A percentile compares a stretch with the other conserved stretches of the same genome.
phyloP scores from a whole-genome alignment of 2,888 invertebrate genomes.

The Epinotia nisella region DNA sequence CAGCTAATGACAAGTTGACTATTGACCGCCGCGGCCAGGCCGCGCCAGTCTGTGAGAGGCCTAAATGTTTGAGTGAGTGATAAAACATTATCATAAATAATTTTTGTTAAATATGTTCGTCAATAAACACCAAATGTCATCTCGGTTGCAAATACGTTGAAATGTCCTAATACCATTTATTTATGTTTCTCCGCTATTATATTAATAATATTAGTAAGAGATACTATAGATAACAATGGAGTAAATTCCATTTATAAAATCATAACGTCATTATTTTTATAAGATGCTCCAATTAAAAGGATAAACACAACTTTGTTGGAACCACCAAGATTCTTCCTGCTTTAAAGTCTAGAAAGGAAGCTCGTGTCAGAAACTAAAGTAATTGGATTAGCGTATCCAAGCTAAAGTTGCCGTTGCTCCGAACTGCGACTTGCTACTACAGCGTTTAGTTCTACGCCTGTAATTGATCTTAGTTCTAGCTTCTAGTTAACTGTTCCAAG shows the following conservation, averaged over 20 bases:
- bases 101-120: no score
- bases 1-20: no score
- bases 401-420: slow-evolving; percentile 9
- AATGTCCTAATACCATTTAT: no score
- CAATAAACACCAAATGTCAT: no score
- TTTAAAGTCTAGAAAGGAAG: slow-evolving; percentile 2
- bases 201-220: no score
- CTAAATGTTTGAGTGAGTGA: no score
- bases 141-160: no score
- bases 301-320: background rate
- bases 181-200: no score
- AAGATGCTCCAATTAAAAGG: background rate
- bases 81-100: no score
- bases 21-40: no score
- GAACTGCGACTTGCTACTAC: background rate
- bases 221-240: no score
- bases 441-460: slow-evolving; percentile 1
- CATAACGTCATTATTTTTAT: background rate
- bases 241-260: background rate
- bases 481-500: background rate
- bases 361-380: background rate
- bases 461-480: slow-evolving; percentile 8
- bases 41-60: no score
- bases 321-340: background rate
- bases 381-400: slow-evolving; percentile 15